Base-by-base conservation (phyloP, 2,888 invertebrate species). In the Plagiodera versicolora region DNA sequence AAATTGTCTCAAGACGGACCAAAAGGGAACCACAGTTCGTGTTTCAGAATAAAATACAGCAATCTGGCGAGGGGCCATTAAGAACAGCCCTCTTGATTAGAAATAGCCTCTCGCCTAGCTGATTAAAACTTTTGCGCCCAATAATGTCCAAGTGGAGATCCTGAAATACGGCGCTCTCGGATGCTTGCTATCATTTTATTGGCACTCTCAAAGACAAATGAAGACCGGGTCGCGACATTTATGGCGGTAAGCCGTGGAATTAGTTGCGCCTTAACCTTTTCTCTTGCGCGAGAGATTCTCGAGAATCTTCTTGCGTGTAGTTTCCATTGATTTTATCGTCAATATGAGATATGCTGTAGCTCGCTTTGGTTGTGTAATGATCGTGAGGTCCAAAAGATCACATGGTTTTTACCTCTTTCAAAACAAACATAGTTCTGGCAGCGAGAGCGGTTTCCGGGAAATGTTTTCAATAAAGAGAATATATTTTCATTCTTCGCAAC, bases 181-280 rank as follows among this genome's bases (percentile, higher is more conserved):
- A 75, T 74, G 75, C 76, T 78, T 72, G 72, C 76, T 75, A 79
- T 80, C 78, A 79, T 80, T 81, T 80, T 80, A 80, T 81, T 79
- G 79, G 78, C 74, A 74, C 79, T 80, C 74, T 62, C 67, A 71
- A 77, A 80, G 80, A 81, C 78, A 79, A 80, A 81, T 80, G 80
- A 77, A 78, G 77, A 76, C 73, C 77, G 76, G 80, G 80, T 81
- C 80, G 74, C 78, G 81, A 80, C 81, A 78, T 79, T 80, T 80
- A 80, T 77, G 77, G 75, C 74, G 66, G 58, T 55, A 64, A 65
- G 60, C 60, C 60, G 60, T 52, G 32, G 58, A 58, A 61, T 60
- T 51, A 57, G 39, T 56, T 45, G 39, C 16, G 45, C 20, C 30
- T 56, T 35, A 35, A 51, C 53, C 56, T 49, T 56, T 49, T 49